Evolutionary conservation across 2,888 invertebrate species (phyloP).

Genomic region (Xiphydria camelus): DNA sequence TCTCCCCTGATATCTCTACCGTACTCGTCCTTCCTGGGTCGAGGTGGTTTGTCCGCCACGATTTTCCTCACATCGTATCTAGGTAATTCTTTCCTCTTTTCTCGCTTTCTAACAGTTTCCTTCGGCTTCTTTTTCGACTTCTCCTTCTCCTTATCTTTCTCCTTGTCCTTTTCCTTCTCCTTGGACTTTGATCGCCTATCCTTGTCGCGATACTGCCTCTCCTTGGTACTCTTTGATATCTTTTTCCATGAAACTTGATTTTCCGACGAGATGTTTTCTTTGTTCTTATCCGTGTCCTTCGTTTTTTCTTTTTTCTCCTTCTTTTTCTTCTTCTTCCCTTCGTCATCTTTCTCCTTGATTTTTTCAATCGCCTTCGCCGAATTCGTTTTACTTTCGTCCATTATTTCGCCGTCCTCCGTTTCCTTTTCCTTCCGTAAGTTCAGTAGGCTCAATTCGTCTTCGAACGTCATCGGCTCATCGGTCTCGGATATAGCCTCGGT

Average conservation of each 20-base stretch:
- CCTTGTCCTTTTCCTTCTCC: slow-evolving; percentile 51
- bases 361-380: slow-evolving; percentile 41
- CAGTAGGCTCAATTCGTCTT: slow-evolving; percentile 52
- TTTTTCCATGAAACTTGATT: slow-evolving; percentile 74
- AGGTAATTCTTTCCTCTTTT: slow-evolving; percentile 77
- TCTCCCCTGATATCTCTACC: slow-evolving; percentile 68
- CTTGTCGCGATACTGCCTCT: slow-evolving; percentile 76
- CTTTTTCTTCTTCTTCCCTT: slow-evolving; percentile 61
- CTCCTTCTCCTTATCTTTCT: slow-evolving; percentile 55
- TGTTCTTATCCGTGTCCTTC: slow-evolving; percentile 59
- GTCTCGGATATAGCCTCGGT: slow-evolving; percentile 59
- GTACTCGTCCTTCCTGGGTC: slow-evolving; percentile 74
- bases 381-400: slow-evolving; percentile 38
- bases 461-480: slow-evolving; percentile 54
- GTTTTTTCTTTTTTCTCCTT: slow-evolving; percentile 60
- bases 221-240: slow-evolving; percentile 75
- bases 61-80: slow-evolving; percentile 82
- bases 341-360: slow-evolving; percentile 42
- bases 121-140: slow-evolving; percentile 47
- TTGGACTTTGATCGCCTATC: slow-evolving; percentile 47
- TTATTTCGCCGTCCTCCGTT: slow-evolving; percentile 54
- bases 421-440: slow-evolving; percentile 56
- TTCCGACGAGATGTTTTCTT: slow-evolving; percentile 59
- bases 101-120: slow-evolving; percentile 57
- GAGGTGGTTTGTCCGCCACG: slow-evolving; percentile 68